Percentiles rank a stretch among this genome's conserved stretches.
Evolutionary conservation across 2,113 vertebrate species (phyloP).

Genomic region (Caranx ignobilis): DNA sequence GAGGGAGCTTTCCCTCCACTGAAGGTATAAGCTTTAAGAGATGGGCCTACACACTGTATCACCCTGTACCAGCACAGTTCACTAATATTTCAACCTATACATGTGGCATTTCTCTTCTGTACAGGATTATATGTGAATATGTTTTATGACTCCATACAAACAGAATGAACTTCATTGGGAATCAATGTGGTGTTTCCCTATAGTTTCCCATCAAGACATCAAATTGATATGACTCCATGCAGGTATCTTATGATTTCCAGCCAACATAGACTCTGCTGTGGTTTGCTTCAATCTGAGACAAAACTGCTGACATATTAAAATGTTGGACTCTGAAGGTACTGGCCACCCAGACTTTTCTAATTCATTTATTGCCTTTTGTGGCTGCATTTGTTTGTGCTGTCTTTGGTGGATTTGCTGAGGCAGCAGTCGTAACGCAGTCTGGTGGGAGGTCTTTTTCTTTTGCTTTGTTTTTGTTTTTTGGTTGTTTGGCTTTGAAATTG

Average conservation of each 20-base stretch:
- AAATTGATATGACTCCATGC: neutral
- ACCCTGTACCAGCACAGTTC: neutral
- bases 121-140: neutral
- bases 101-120: neutral
- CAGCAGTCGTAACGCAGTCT: neutral
- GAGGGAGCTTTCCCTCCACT: neutral
- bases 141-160: neutral
- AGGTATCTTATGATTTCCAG: neutral
- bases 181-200: neutral
- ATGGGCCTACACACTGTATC: neutral
- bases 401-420: constrained; percentile 24
- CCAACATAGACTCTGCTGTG: neutral
- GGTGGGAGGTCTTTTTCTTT: constrained; percentile 3
- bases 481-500: neutral
- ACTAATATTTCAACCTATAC: neutral
- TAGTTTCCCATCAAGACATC: neutral
- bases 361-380: constrained; percentile 8
- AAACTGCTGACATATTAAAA: neutral
- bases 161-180: neutral
- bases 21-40: constrained; percentile 1
- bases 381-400: neutral
- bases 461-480: neutral
- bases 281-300: constrained; percentile 10
- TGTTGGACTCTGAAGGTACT: neutral
- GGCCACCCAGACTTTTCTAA: neutral